Conservation (phyloP, 2,888 invertebrate genomes). For the Zele albiditarsus region DNA sequence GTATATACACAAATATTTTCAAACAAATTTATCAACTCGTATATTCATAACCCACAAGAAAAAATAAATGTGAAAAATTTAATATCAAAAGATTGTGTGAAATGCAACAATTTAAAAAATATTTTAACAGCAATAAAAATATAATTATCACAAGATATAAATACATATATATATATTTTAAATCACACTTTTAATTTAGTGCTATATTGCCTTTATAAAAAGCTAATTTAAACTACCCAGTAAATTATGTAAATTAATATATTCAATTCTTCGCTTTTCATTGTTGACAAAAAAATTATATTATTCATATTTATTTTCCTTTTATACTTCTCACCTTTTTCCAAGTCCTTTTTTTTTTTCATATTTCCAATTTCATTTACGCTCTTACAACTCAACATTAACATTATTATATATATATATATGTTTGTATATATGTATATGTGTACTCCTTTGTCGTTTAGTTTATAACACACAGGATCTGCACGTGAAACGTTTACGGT, state of each 20-base stretch:
- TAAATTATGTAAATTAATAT: neutral
- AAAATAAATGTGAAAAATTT: neutral
- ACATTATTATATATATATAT: neutral
- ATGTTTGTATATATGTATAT: neutral
- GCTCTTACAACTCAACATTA: neutral
- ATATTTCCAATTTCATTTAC: neutral
- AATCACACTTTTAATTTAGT: neutral
- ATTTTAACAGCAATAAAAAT: neutral
- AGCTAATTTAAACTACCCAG: neutral
- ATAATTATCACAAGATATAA: neutral
- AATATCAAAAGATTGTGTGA: neutral
- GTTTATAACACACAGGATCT: slow-evolving; percentile 12
- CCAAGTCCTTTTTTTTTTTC: neutral
- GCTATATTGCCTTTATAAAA: neutral
- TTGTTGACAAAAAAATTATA: no score
- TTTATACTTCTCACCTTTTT: no score
- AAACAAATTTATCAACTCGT: neutral
- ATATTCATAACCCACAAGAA: slow-evolving; percentile 19
- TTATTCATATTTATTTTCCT: no score
- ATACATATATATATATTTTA: neutral
- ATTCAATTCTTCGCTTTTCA: neutral
- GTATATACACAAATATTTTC: neutral
- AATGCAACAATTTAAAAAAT: neutral
- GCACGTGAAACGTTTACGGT: slow-evolving; percentile 20
- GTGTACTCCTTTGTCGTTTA: slow-evolving; percentile 10